Base-by-base conservation (phyloP, 1,140 invertebrate genomes). In the Hesperophylax magnus region DNA sequence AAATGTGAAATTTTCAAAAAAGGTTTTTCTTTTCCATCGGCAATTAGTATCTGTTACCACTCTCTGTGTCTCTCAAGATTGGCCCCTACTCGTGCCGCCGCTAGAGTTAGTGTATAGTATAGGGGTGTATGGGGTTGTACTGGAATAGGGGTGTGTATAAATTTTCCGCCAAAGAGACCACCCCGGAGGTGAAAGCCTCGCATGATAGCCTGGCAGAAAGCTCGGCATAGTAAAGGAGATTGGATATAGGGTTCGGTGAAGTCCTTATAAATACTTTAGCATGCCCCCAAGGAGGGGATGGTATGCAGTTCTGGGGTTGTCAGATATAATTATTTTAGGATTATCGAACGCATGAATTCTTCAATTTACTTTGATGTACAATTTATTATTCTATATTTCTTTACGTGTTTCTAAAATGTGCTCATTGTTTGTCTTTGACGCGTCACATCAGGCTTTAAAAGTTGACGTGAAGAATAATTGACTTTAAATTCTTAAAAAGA, bases 211-310 rank as follows among this genome's bases (percentile, higher is more conserved):
- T 24, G 8, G 22, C 63, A n/a, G 63, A 34, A 67, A 67, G 63
- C 63, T 67, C 31, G 27, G 63, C 63, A 67, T 34, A 67, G 63
- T 67, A 31, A 31, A 67, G 27, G 63, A 67, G 63, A 67, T 67
- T 67, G 63, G 63, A 67, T 27, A 67, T 67, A 67, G 63, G 31
- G 63, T 67, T 67, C 31, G 63, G 63, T 31, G 27, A 34, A 67
- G 63, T 67, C 17, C 63, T 34, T 27, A 67, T 67, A 67, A 67
- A 67, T 67, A 67, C 31, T 67, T 67, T 67, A 67, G 31, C 63
- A 34, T 20, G 18, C 63, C 20, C 18, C 18, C 11, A 9, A 15
- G 8, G 1, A 24, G 61, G 31, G 27, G 63, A 67, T 67, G 31
- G 31, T 2, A 34, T 31, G 39, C 39, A 47, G 39, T 47, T 47